A percentile compares a stretch with the other conserved stretches of the same genome.
Conservation (phyloP, 2,113 vertebrate genomes). For the Paramormyrops kingsleyae region DNA sequence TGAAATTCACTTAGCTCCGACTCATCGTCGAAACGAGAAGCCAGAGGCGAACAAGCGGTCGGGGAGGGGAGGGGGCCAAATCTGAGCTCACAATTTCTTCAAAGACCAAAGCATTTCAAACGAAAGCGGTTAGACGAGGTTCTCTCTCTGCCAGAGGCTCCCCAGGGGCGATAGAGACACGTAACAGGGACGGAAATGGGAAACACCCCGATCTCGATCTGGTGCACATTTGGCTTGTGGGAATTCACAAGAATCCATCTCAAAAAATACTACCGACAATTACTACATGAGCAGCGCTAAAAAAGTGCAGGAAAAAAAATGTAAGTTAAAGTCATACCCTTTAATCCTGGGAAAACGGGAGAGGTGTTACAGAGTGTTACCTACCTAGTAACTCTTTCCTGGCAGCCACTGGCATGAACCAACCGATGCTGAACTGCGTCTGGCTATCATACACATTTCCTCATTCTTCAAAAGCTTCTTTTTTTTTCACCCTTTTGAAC, state of each 20-base stretch:
- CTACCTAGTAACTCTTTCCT: not conserved
- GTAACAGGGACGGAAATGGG: not conserved
- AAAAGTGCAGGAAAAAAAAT: not conserved
- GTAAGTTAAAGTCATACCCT: not conserved
- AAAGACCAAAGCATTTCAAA: conserved; percentile 19
- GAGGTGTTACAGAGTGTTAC: not conserved
- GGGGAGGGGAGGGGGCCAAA: not conserved
- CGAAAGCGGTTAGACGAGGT: not conserved
- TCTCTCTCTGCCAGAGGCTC: not conserved
- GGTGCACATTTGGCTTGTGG: not conserved
- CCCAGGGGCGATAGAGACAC: not conserved
- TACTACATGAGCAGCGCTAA: not conserved
- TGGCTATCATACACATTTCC: not conserved
- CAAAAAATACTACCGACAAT: not conserved
- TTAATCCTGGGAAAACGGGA: not conserved
- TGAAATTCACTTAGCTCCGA: not conserved
- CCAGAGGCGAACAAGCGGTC: not conserved
- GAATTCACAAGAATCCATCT: not conserved
- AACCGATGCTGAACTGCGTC: not conserved
- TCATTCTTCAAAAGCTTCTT: not conserved
- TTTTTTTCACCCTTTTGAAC: not conserved
- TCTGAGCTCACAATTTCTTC: conserved; percentile 14
- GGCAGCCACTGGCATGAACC: not conserved
- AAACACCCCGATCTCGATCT: conserved; percentile 3
- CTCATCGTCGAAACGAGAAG: not conserved